Base-by-base conservation (phyloP, 2,113 vertebrate species). In the Oryzias javanicus region DNA sequence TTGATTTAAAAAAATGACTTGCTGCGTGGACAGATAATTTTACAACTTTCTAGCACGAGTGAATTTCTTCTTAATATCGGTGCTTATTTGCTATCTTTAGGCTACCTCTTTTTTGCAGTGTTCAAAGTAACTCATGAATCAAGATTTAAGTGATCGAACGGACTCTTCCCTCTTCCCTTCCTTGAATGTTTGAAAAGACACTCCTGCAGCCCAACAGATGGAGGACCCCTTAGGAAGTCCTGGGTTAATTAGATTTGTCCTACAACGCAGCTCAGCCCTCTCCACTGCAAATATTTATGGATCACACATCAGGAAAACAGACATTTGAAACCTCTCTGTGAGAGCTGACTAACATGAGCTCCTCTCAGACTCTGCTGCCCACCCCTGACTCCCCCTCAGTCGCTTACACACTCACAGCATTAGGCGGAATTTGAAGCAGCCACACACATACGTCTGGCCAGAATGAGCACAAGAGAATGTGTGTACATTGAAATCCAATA, bases 271-370 rank as follows among this genome's bases (percentile, higher is more conserved):
- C 62, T 64, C 80, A 89, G 88, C 72, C 72, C 74, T 76, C 81
- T 91, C 85, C 82, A 88, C 83, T 89, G 89, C 76, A 88, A 91
- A 89, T 91, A 90, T 91, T 89, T 91, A 88, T 81, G 85, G 84
- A 87, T 89, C 78, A 86, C 85, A 86, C 86, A 78, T 90, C 86
- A 89, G 73, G 74, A 87, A 86, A 89, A 87, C 77, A 72, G 88
- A 90, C 83, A 90, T 89, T 83, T 86, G 83, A 89, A 81, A 88
- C 76, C 64, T 79, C 64, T 79, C 68, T 78, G 74, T 76, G 80
- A 82, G 82, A 84, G 67, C 80, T 72, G 79, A 81, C 79, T 83
- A 74, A 80, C 75, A 79, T 74, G 69, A 84, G 74, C 70, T 72
- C 76, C 60, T 68, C 72, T 77, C 78, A 53, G 49, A 57, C 59